These are phyloP conservation scores for Philaenus spumarius DNA, from an alignment of 1,140 invertebrate genomes.

Conservation along the genomic window DNA sequence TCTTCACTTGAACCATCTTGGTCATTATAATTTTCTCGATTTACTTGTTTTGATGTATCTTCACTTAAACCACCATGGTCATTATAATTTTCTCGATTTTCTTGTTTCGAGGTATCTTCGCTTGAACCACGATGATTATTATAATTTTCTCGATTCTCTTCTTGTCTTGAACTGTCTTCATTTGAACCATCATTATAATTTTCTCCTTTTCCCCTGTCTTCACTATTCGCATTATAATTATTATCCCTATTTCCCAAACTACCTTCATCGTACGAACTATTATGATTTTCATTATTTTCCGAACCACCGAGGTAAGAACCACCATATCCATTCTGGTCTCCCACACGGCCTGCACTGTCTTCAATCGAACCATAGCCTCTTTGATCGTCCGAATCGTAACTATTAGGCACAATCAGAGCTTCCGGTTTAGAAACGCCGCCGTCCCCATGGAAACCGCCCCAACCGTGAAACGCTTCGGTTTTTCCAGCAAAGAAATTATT, in stretches of 20 bases:
- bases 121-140: too few species aligned
- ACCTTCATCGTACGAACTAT: background rate
- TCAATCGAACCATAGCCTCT: background rate
- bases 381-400: background rate
- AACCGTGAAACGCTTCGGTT: too few species aligned
- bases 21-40: background rate
- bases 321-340: background rate
- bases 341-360: background rate
- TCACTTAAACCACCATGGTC: background rate
- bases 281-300: background rate
- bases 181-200: background rate
- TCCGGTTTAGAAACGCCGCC: background rate
- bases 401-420: background rate
- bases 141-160: too few species aligned
- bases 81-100: background rate
- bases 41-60: background rate
- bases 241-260: background rate
- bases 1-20: background rate
- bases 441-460: background rate
- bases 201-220: background rate
- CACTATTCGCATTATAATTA: background rate
- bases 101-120: too few species aligned
- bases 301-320: background rate
- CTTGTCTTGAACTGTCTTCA: too few species aligned
- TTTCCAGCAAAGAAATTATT: conserved; percentile 16